These are phyloP conservation scores for Gymnosoma rotundatum DNA, from an alignment of 2,888 invertebrate genomes.

Conservation along the genomic window DNA sequence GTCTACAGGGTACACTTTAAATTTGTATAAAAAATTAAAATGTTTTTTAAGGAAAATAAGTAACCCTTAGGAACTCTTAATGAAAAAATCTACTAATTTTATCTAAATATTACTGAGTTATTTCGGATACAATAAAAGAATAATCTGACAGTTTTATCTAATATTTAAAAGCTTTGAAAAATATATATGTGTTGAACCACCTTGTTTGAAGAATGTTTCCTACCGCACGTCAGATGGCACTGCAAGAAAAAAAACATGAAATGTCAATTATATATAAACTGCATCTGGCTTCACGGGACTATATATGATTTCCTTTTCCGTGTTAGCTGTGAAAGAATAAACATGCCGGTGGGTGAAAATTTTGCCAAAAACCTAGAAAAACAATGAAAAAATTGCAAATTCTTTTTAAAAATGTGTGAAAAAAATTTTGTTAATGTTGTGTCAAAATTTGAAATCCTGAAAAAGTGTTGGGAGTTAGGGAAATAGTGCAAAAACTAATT, in stretches of 20 bases:
- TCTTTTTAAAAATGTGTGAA: constrained; percentile 46
- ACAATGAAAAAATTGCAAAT: constrained; percentile 71
- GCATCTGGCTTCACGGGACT: constrained; percentile 64
- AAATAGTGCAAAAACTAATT: background rate
- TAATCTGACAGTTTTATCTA: too few species aligned
- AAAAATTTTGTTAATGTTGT: background rate
- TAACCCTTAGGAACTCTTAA: too few species aligned
- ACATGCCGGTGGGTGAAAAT: constrained; percentile 82
- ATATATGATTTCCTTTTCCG: constrained; percentile 79
- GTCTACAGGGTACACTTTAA: background rate
- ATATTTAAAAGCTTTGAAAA: too few species aligned
- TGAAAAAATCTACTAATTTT: too few species aligned
- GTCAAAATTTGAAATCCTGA: background rate
- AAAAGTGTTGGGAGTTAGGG: background rate
- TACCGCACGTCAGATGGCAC: constrained; percentile 32
- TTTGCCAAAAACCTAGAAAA: constrained; percentile 74
- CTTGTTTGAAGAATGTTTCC: constrained; percentile 12
- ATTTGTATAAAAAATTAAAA: background rate
- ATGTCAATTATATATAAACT: constrained; percentile 50
- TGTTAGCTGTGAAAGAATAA: constrained; percentile 82
- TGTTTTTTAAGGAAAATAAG: too few species aligned
- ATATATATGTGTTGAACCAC: too few species aligned
- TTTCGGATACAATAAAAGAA: too few species aligned
- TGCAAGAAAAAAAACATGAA: too few species aligned
- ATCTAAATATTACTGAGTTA: too few species aligned